phyloP scores from a whole-genome alignment of 1,140 invertebrate species.

The Lepidurus apus region DNA sequence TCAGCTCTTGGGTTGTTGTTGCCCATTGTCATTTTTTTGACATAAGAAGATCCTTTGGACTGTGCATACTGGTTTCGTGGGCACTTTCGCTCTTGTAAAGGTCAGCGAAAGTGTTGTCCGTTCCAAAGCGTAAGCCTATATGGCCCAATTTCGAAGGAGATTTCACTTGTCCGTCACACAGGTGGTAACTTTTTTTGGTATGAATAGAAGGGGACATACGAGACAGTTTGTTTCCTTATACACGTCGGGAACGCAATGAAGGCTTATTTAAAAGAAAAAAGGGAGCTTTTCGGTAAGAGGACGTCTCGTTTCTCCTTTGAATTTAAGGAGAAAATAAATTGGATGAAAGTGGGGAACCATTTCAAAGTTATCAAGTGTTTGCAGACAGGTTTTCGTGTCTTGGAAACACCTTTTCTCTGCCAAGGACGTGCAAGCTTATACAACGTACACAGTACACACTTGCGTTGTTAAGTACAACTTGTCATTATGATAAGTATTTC shows the following conservation, averaged over 20 bases:
- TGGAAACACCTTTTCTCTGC: no score
- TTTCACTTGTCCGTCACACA: constrained; percentile 10
- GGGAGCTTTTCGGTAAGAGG: no score
- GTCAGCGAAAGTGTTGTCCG: neutral
- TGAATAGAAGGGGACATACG: neutral
- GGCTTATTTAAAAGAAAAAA: no score
- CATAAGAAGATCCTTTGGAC: neutral
- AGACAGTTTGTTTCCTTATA: neutral
- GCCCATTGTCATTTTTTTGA: neutral
- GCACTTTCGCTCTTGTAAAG: neutral
- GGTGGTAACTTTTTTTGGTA: neutral
- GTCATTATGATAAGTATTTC: no score
- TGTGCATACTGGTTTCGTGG: neutral
- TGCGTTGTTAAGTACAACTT: no score
- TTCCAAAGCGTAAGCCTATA: neutral
- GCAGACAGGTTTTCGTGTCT: no score
- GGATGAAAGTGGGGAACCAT: no score
- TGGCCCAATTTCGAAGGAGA: neutral
- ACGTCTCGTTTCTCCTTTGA: no score
- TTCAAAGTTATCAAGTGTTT: no score
- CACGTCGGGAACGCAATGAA: neutral
- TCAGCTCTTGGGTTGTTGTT: neutral
- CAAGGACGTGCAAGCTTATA: no score
- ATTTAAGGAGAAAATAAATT: no score
- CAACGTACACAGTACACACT: no score